A percentile compares a stretch with the other conserved stretches of the same genome.
Evolutionary conservation across 2,888 invertebrate genomes (phyloP).

Genomic region (Ceraclea dissimilis): DNA sequence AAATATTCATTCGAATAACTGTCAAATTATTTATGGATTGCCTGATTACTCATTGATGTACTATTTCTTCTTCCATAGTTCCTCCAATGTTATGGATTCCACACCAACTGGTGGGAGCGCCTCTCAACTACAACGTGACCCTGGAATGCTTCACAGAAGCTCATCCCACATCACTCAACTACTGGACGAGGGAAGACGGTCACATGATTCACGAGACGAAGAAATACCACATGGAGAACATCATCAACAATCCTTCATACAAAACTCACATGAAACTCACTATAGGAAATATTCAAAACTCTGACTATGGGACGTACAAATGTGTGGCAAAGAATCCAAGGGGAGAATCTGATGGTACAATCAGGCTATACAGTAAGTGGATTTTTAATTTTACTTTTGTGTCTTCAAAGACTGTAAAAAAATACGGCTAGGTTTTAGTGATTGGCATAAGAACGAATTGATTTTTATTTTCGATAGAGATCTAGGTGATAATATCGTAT

Average conservation of each 20-base stretch:
- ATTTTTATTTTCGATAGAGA: too few species aligned
- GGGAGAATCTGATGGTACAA: conserved; percentile 84
- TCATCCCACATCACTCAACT: conserved; percentile 83
- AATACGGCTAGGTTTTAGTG: too few species aligned
- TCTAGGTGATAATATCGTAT: too few species aligned
- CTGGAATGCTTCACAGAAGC: conserved; percentile 87
- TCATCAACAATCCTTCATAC: conserved; percentile 61
- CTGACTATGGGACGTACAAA: conserved; percentile 82
- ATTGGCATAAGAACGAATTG: too few species aligned
- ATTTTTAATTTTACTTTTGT: conserved; percentile 12
- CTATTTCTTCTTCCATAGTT: conserved; percentile 51
- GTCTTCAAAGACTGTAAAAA: too few species aligned
- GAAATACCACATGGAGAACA: conserved; percentile 74
- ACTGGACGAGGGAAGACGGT: conserved; percentile 82
- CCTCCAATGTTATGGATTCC: conserved; percentile 90
- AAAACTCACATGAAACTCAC: conserved; percentile 84
- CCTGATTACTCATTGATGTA: conserved; percentile 7
- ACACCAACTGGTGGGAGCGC: conserved; percentile 82
- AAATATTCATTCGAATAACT: conserved; percentile 23
- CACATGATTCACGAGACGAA: conserved; percentile 81
- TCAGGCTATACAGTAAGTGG: conserved; percentile 80
- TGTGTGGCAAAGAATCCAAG: conserved; percentile 86
- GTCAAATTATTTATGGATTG: background rate
- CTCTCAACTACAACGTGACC: conserved; percentile 73
- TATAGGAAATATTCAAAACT: conserved; percentile 66